Conservation (phyloP, 2,113 vertebrate genomes). For the Eulemur macaco region DNA sequence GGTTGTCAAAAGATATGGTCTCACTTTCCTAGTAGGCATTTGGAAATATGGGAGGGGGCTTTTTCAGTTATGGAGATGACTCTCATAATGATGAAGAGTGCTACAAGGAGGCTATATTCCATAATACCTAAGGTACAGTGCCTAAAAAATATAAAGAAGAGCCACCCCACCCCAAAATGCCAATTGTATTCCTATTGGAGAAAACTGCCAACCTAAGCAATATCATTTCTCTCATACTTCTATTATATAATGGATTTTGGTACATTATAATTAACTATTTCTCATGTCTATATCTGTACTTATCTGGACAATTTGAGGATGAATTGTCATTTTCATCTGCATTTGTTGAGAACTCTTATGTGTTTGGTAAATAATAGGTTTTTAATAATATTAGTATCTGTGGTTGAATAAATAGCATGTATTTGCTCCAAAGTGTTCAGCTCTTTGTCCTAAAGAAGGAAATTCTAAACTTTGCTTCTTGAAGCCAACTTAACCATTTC, state of each 20-base stretch:
- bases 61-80: background rate
- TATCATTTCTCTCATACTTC: background rate
- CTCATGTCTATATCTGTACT: background rate
- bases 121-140: background rate
- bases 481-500: background rate
- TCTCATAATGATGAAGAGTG: background rate
- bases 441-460: background rate
- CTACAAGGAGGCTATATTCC: background rate
- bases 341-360: background rate
- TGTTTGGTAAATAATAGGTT: background rate
- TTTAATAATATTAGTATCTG: background rate
- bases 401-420: background rate
- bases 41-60: background rate
- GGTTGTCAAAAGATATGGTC: background rate
- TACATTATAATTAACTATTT: background rate
- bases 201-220: background rate
- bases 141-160: background rate
- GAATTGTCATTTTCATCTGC: background rate
- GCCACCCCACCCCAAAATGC: background rate
- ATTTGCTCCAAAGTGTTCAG: background rate
- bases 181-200: background rate
- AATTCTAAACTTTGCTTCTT: background rate
- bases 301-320: background rate
- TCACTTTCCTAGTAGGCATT: background rate
- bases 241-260: background rate